These are phyloP conservation scores for Borostomias antarcticus DNA, from an alignment of 2,797 vertebrate species.

Conservation along the genomic window DNA sequence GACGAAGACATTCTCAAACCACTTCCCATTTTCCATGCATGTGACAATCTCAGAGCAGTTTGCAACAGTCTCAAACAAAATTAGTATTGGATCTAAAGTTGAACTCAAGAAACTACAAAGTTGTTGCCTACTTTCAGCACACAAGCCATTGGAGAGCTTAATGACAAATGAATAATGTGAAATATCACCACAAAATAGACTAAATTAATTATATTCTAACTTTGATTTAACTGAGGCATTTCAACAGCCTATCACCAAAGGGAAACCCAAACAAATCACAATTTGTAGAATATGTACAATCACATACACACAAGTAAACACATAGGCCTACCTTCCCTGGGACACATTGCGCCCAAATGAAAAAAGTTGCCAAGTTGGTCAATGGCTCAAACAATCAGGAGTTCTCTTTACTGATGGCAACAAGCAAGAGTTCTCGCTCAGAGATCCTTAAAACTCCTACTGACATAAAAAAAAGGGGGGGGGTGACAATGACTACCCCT, in stretches of 20 bases:
- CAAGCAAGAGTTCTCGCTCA: background rate
- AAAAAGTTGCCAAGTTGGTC: too few species aligned
- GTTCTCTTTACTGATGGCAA: background rate
- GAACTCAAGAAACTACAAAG: too few species aligned
- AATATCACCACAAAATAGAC: too few species aligned
- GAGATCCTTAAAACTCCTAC: background rate
- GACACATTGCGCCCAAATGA: background rate
- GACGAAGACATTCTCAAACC: background rate
- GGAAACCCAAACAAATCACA: background rate
- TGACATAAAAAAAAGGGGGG: background rate
- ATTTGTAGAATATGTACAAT: too few species aligned
- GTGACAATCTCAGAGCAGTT: background rate
- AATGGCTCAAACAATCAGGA: background rate
- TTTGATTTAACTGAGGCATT: too few species aligned
- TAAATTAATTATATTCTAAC: too few species aligned
- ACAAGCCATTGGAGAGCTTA: too few species aligned
- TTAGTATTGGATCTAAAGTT: too few species aligned
- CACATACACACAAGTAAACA: too few species aligned
- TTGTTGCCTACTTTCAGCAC: too few species aligned
- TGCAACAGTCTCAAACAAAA: background rate
- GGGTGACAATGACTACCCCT: slow-evolving; percentile 33
- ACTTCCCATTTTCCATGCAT: slow-evolving; percentile 9
- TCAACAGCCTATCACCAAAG: too few species aligned
- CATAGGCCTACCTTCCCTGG: background rate
- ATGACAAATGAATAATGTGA: too few species aligned